Evolutionary conservation across 1,140 invertebrate species (phyloP), one percentile per base, ranked within the genome.

Genomic region (Pseudomyrmex cubaensis): DNA sequence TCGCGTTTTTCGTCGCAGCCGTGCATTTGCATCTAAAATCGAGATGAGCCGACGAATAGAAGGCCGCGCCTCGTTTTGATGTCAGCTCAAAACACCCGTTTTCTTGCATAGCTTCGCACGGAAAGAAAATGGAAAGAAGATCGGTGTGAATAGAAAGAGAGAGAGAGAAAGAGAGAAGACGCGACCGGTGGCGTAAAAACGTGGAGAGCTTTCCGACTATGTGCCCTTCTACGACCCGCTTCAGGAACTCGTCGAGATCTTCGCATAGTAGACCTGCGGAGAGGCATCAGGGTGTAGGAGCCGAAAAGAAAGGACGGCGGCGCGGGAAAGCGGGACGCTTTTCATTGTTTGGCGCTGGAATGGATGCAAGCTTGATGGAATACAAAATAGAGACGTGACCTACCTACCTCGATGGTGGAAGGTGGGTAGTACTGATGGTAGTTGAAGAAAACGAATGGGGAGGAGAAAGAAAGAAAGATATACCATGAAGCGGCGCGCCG

Each of bases 11-110:
- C 82, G 86, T 88, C 72, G 82, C 83, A 66, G 63, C 82, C 35
- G 69, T 86, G 87, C 90, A 92, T 92, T 93, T 92, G 92, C 92
- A 93, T 93, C 92, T 91, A 90, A 92, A 92, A 92, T 93, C 92
- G 90, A 88, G 90, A 91, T 89, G 90, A 92, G 88, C 82, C 86
- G 77, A 90, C 83, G 85, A 82, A 89, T 90, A 90, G 91, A 91
- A 90, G 88, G 54, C 20, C 35, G 25, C 17, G 25, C 17, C 62
- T 52, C 52, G 57, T 80, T 64, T 56, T 64, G 62, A 5, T 57
- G 59, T 12, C 22, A 46, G 22, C 50, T 56, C 74, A 57, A 69
- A 87, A 84, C 69, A 80, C 48, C 67, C 69, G 57, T 87, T 85
- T 74, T 75, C 78, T 85, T 67, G 61, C 61, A 59, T 64, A 22